Base-by-base conservation (phyloP, 2,113 vertebrate species). In the Athene cunicularia region DNA sequence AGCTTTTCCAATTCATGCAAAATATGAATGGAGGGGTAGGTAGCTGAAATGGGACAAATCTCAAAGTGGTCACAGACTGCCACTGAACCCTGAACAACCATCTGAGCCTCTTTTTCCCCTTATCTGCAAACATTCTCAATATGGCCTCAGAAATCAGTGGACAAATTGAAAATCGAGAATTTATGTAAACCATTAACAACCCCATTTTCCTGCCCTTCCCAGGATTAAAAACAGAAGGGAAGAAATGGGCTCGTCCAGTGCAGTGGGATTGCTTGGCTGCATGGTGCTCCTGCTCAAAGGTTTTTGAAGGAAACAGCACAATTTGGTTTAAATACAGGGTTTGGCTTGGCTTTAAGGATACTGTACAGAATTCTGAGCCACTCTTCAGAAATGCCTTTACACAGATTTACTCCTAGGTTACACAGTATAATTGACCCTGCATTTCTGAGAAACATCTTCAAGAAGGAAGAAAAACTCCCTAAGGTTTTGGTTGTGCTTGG, bases 161-260 rank as follows among this genome's bases (percentile, higher is more conserved):
- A 6, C 4, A 37, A 24, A 59, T 71, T 59, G 28, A 20, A 32
- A 81, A 41, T 20, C 7, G 23, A 35, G 37, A 86, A 18, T 66
- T 86, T 28, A 19, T 4, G 6, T 27, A 86, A 75, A 63, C 11
- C 8, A 49, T 28, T 39, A 55, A 20, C 27, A 41, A 2, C 5
- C 4, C 19, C 5, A 2, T 12, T n/a, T 71, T 13, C 12, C 2
- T 19, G 33, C 16, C 9, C 8, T n/a, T 5, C 6, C 9, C 41
- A 24, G 11, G 8, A 50, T 52, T 71, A 52, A 47, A 76, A n/a
- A 10, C 10, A 11, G 13, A 52, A 30, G 6, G 22, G 17, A 90
- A 72, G n/a, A 50, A 50, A 50, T 4, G 20, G 12, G 32, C 20
- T 79, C 13, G 15, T 3, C 11, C 50, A 12, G 4, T 2, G 20